phyloP scores from a whole-genome alignment of 2,113 vertebrate species.

The Corvus moneduloides region DNA sequence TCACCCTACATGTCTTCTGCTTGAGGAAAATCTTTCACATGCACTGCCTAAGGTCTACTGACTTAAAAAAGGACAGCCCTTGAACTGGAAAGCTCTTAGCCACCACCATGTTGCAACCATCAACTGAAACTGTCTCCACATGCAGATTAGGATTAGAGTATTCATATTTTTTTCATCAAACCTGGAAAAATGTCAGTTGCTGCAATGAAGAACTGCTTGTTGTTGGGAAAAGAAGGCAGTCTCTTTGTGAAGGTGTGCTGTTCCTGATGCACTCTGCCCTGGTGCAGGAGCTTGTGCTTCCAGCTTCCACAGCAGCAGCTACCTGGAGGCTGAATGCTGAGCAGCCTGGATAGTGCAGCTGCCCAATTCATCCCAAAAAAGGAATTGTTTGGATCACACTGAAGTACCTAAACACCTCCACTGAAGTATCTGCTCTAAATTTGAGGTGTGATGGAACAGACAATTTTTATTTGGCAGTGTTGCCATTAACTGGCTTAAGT shows the following conservation, averaged over 20 bases:
- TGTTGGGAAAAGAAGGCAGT: not conserved
- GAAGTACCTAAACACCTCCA: not conserved
- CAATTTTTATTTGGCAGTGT: fast-evolving
- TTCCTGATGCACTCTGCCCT: not conserved
- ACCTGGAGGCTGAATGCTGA: fast-evolving
- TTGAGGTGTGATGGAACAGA: not conserved
- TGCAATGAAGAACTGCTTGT: not conserved
- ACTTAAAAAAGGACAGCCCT: not conserved
- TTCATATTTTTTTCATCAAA: not conserved
- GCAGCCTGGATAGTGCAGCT: not conserved
- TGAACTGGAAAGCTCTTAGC: not conserved
- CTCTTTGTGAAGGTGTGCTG: not conserved
- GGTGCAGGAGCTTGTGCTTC: not conserved
- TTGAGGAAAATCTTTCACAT: not conserved
- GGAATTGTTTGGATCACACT: not conserved
- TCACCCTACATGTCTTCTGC: not conserved
- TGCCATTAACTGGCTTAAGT: not conserved
- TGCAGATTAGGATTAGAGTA: not conserved
- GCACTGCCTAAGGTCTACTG: not conserved
- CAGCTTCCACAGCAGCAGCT: not conserved
- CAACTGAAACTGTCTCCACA: fast-evolving
- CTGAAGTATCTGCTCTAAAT: not conserved
- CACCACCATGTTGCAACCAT: not conserved
- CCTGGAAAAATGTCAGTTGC: not conserved
- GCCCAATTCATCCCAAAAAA: not conserved